These are phyloP conservation scores for Meteorus cinctellus DNA, from an alignment of 2,888 invertebrate species.

Conservation along the genomic window DNA sequence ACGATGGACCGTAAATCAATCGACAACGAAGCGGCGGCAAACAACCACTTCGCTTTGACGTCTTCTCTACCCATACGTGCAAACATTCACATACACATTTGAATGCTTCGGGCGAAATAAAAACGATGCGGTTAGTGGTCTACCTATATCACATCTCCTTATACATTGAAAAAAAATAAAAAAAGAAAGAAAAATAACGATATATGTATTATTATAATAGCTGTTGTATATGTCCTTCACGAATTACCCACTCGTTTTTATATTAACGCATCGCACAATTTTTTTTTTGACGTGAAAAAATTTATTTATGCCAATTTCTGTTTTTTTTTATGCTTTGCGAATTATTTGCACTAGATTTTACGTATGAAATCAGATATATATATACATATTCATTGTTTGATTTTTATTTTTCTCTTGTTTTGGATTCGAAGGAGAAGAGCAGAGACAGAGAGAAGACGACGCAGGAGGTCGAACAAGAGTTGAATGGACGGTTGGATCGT, in stretches of 20 bases:
- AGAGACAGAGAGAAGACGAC: slow-evolving; percentile 27
- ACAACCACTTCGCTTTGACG: slow-evolving; percentile 46
- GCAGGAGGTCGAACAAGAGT: slow-evolving; percentile 48
- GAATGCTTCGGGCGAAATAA: not conserved
- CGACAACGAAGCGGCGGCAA: slow-evolving; percentile 61
- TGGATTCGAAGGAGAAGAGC: slow-evolving; percentile 40
- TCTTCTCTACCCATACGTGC: slow-evolving; percentile 37
- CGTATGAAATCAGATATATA: too few relatives aligned
- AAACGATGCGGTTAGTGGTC: slow-evolving; percentile 22
- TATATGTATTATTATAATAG: not conserved
- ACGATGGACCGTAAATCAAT: slow-evolving; percentile 63
- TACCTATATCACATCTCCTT: slow-evolving; percentile 21
- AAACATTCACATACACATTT: slow-evolving; percentile 2
- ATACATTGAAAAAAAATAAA: not conserved
- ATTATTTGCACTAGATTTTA: too few relatives aligned
- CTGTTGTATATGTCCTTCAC: not conserved
- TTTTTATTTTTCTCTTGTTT: not conserved
- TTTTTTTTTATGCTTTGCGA: not conserved
- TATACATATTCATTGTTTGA: too few relatives aligned
- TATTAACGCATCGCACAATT: not conserved
- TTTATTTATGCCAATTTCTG: not conserved
- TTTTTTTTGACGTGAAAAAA: not conserved
- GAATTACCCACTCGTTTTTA: not conserved
- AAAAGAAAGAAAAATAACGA: not conserved
- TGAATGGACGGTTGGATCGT: slow-evolving; percentile 54